Evolutionary conservation across 2,888 invertebrate species (phyloP), one percentile per base, ranked within the genome.

Genomic region (Lucinisca nassula): DNA sequence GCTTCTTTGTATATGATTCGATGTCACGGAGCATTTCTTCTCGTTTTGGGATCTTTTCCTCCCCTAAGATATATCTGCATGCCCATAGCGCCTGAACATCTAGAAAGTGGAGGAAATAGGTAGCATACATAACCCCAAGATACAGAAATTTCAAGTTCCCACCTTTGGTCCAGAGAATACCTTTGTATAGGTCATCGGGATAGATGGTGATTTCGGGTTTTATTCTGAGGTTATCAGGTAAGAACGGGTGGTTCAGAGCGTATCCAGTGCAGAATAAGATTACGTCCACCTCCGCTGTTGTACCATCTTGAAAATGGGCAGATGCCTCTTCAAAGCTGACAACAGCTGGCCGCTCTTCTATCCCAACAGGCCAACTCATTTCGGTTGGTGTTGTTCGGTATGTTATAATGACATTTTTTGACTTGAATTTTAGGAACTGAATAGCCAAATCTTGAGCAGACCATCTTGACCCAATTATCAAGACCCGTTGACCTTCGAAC

Each of bases 401-500:
- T 32, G 67, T 35, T 3, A 67, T 14, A 32, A 82, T 70, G 0
- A 70, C 30, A 14, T 67, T 45, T 21, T 82, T 82, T n/a, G 82
- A 55, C 4, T 76, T 76, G 30, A 76, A 82, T 32, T 82, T 82
- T 12, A 37, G n/a, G 40, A 77, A 82, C 35, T 84, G 84, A n/a
- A 87, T 35, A 0, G 84, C 73, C 38, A 90, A 38, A 55, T 88
- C 88, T 73, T 82, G 82, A 6, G 84, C 88, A 0, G 88, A 88
- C 51, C 79, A 86, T n/a, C 79, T 81, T 21, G 88, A 49, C 0
- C 88, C 90, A 51, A 90, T 75, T 1, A 86, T 27, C 3, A 88
- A 73, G 27, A 90, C 38, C 8, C 81, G 72, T 35, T 87, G 84
- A 51, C 74, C 84, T 40, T 67, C 74, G 76, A 85, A 90, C 27